Percentiles rank a stretch among this genome's conserved stretches.
phyloP scores from a whole-genome alignment of 1,140 invertebrate species.

The Monomorium pharaonis region DNA sequence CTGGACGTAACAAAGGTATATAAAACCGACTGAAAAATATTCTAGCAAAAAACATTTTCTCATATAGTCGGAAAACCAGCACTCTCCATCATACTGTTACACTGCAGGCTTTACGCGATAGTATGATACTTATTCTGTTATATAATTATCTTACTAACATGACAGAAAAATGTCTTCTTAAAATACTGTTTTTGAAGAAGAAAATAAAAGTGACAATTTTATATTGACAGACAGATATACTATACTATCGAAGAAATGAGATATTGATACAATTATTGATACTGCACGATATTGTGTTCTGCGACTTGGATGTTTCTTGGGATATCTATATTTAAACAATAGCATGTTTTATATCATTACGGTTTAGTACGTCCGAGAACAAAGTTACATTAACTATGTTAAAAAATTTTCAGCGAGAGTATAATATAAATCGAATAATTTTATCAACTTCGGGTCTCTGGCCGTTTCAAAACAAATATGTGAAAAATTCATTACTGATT shows the following conservation, averaged over 20 bases:
- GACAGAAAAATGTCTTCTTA: not conserved
- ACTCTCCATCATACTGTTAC: too few relatives aligned
- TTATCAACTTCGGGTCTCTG: constrained; percentile 3
- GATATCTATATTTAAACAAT: not conserved
- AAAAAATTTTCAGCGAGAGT: not conserved
- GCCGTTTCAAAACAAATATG: not conserved
- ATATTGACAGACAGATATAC: too few relatives aligned
- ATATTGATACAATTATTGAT: not conserved
- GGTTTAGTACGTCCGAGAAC: not conserved
- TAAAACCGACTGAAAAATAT: too few relatives aligned
- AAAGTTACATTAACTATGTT: not conserved
- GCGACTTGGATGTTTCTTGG: not conserved
- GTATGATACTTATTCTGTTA: not conserved
- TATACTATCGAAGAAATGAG: not conserved
- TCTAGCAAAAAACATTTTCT: too few relatives aligned
- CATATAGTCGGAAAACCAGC: too few relatives aligned
- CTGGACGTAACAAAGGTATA: too few relatives aligned
- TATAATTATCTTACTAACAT: not conserved
- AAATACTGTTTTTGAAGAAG: not conserved
- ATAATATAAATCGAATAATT: constrained; percentile 2
- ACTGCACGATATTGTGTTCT: not conserved
- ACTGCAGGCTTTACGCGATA: not conserved
- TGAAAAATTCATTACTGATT: not conserved
- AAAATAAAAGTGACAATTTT: not conserved
- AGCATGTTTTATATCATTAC: not conserved